Percentiles rank a stretch among this genome's conserved stretches.
phyloP scores from a whole-genome alignment of 2,113 vertebrate genomes.

The Brienomyrus longianalis region DNA sequence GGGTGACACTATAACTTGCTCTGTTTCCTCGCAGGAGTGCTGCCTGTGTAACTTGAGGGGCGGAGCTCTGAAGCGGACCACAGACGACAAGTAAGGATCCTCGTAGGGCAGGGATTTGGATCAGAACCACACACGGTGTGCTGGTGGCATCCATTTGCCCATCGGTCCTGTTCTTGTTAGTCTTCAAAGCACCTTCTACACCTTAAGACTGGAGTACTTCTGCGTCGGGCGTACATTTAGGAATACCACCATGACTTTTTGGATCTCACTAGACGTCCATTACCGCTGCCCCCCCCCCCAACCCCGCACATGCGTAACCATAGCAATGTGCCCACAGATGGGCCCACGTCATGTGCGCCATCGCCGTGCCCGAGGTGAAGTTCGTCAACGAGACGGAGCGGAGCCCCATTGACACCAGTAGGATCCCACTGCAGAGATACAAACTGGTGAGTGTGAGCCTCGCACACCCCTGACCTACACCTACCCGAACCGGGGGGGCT shows the following conservation, averaged over 20 bases:
- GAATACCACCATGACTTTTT: neutral
- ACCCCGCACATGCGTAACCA: neutral
- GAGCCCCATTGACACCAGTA: constrained; percentile 80
- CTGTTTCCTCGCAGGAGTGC: constrained; percentile 70
- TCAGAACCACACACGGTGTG: neutral
- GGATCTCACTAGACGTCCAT: neutral
- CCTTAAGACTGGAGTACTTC: no score
- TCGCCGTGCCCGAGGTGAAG: constrained; percentile 87
- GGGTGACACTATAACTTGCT: neutral
- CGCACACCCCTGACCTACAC: constrained; percentile 9
- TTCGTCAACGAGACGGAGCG: constrained; percentile 81
- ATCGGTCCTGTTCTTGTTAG: neutral
- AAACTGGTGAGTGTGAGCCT: constrained; percentile 76
- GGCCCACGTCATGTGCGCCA: constrained; percentile 90
- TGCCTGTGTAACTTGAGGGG: constrained; percentile 95
- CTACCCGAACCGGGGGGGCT: constrained; percentile 37
- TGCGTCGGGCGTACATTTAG: neutral
- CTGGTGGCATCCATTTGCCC: neutral
- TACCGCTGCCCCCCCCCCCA: no score
- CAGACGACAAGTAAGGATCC: constrained; percentile 75
- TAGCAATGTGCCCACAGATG: constrained; percentile 61
- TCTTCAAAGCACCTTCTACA: neutral
- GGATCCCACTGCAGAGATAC: constrained; percentile 85
- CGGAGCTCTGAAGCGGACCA: constrained; percentile 88
- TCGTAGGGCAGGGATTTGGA: neutral